Conservation (phyloP, 2,113 vertebrate genomes). For the Pituophis catenifer region DNA sequence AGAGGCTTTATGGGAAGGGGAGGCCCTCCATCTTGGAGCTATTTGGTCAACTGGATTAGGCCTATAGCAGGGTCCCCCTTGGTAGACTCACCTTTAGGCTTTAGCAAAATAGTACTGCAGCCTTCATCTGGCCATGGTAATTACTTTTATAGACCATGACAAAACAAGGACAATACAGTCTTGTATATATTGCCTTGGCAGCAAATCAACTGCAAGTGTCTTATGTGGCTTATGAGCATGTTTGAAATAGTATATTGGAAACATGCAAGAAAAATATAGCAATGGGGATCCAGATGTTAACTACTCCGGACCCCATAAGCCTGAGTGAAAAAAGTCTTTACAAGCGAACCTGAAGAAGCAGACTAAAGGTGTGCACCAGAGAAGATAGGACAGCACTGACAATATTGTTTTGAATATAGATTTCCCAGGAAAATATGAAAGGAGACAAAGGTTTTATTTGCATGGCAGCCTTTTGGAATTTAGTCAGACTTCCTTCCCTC, state of each 20-base stretch:
- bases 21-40: not conserved
- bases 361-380: not conserved
- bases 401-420: not conserved
- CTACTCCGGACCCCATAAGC: not conserved
- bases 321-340: not conserved
- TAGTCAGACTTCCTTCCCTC: not conserved
- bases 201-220: not conserved
- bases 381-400: not conserved
- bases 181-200: not conserved
- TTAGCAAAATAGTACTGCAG: not conserved
- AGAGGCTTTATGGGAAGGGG: not conserved
- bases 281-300: not conserved
- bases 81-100: not conserved
- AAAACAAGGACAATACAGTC: not conserved
- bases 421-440: not conserved
- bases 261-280: not conserved
- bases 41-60: not conserved
- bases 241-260: not conserved
- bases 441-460: not conserved
- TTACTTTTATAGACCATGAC: not conserved
- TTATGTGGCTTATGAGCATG: too few relatives aligned
- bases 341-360: not conserved
- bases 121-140: not conserved
- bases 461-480: not conserved
- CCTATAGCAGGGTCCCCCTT: not conserved